Base-by-base conservation (phyloP, 2,113 vertebrate species). In the Triplophysa dalaica region DNA sequence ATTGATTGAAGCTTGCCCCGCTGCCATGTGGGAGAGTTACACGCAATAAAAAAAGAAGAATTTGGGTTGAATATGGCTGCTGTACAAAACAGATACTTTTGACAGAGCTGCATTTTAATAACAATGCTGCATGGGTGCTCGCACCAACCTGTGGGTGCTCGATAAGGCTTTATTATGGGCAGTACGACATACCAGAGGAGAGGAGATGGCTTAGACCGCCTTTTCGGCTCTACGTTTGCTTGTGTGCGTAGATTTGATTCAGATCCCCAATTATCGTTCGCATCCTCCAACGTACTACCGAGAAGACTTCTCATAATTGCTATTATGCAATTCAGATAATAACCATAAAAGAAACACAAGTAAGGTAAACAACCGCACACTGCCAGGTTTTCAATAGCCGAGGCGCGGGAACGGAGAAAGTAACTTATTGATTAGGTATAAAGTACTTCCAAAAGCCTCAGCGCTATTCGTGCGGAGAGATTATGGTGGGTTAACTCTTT, bases 281-380 rank as follows among this genome's bases (percentile, higher is more conserved):
- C 83, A 87, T 90, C 93, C 92, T 86, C 91, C 89, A 93, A 85
- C 88, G 85, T 82, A 81, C 83, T 87, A 85, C 81, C 85, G 93
- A 94, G 92, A 91, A 89, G 89, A 89, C 89, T 89, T 80, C 81
- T 81, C 77, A 78, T 81, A 91, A 92, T 91, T 91, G 90, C 89
- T 90, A 89, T 89, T 90, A 93, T 93, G 86, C 81, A 75, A 89
- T 91, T 92, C 90, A 89, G 72, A 94, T 93, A 92, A 93, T 94
- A 93, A 87, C 93, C 94, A 97, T 95, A 93, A 96, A 95, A 95
- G 92, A 95, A 95, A 94, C 93, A 94, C 92, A 93, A 95, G 91
- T 86, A 87, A 93, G 90, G 93, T 92, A 95, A 95, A 95, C 94
- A 95, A 93, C 90, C 89, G 90, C 87, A 90, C 88, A 88, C 88